These are phyloP conservation scores for Diachasmimorpha longicaudata DNA, from an alignment of 1,140 invertebrate species.

Conservation along the genomic window DNA sequence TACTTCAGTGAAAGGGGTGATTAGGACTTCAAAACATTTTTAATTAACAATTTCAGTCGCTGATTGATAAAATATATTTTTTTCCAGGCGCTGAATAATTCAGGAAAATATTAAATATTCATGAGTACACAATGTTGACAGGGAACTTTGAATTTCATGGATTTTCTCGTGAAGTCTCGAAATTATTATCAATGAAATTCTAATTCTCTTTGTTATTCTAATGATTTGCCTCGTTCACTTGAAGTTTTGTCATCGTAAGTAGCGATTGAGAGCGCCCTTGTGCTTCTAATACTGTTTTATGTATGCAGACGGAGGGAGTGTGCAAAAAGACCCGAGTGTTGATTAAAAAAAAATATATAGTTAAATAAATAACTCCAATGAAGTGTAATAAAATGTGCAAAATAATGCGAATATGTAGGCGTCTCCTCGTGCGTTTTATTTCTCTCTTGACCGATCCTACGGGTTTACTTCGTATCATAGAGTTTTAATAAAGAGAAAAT, in stretches of 20 bases:
- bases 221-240: not conserved
- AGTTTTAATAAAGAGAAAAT: constrained; percentile 9
- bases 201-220: no score
- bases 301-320: constrained; percentile 44
- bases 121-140: no score
- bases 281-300: constrained; percentile 43
- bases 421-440: constrained; percentile 26
- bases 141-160: no score
- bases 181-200: no score
- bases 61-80: no score
- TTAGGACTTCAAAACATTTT: no score
- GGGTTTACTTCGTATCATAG: constrained; percentile 10
- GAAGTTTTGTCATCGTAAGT: constrained; percentile 7
- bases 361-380: not conserved
- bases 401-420: constrained; percentile 26
- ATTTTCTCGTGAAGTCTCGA: no score
- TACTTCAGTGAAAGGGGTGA: not conserved
- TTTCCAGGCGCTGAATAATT: no score
- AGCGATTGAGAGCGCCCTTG: constrained; percentile 36
- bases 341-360: not conserved
- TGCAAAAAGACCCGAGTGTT: constrained; percentile 31
- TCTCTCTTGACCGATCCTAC: not conserved
- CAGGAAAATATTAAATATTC: no score
- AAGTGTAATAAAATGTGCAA: constrained; percentile 19
- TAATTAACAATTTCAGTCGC: no score